These are phyloP conservation scores for Caenorhabditis japonica DNA, from an alignment of 2,888 invertebrate species.

Conservation along the genomic window DNA sequence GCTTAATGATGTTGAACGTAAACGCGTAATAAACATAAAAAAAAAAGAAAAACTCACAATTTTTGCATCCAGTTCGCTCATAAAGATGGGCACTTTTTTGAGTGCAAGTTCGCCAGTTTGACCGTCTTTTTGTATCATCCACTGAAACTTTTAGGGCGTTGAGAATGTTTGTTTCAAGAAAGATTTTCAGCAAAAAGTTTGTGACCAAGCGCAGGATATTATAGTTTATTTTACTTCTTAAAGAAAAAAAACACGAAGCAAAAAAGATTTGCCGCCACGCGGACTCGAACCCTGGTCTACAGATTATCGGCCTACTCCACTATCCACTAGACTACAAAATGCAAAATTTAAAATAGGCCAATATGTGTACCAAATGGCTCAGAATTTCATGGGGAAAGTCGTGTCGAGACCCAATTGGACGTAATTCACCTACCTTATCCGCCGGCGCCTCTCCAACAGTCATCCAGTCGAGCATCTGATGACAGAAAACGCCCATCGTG, in stretches of 20 bases:
- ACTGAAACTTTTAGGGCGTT: slow-evolving; percentile 22
- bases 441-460: slow-evolving; percentile 27
- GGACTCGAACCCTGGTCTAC: not conserved
- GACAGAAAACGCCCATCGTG: slow-evolving; percentile 45
- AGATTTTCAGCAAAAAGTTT: too few species aligned
- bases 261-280: not conserved
- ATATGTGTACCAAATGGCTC: too few species aligned
- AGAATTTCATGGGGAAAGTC: not conserved
- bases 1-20: too few species aligned
- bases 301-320: too few species aligned
- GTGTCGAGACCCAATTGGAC: too few species aligned
- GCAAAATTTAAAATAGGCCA: too few species aligned
- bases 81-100: slow-evolving; percentile 34
- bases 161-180: too few species aligned
- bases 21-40: not conserved
- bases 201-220: too few species aligned
- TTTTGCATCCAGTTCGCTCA: slow-evolving; percentile 17
- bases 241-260: not conserved
- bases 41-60: slow-evolving; percentile 23
- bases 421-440: slow-evolving; percentile 20
- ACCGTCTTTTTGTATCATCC: slow-evolving; percentile 34
- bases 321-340: too few species aligned
- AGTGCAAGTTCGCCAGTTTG: slow-evolving; percentile 8
- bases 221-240: too few species aligned
- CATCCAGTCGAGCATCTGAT: slow-evolving; percentile 50